Percentiles rank a stretch among this genome's conserved stretches.
Evolutionary conservation across 2,888 invertebrate genomes (phyloP).

Genomic region (Lasioglossum morio): DNA sequence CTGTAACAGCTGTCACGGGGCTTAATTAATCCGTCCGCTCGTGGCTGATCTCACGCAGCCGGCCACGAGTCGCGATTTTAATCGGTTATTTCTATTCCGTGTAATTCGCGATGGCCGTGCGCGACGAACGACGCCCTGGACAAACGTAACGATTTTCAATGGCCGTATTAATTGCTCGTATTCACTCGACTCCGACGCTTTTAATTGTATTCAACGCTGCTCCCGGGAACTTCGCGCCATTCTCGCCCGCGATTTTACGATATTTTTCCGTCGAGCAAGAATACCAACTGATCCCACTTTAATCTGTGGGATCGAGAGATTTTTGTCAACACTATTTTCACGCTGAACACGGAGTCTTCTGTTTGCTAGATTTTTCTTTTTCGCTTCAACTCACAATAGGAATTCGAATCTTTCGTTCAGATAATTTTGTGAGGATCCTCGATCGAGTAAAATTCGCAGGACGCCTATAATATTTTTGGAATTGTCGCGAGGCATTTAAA

Average conservation of each 20-base stretch:
- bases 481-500: neutral
- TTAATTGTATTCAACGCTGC: neutral
- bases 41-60: constrained; percentile 25
- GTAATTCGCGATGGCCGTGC: neutral
- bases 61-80: constrained; percentile 23
- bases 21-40: constrained; percentile 54
- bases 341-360: neutral
- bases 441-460: too few species aligned
- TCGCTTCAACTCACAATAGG: neutral
- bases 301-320: neutral
- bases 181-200: neutral
- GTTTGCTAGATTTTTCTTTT: neutral
- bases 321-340: neutral
- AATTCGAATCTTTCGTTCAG: neutral
- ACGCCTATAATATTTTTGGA: neutral
- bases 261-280: neutral
- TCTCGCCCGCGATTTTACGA: neutral
- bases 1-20: constrained; percentile 44
- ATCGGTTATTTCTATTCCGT: constrained; percentile 21
- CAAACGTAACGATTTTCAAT: constrained; percentile 15
- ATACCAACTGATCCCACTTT: neutral
- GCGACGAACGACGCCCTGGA: neutral
- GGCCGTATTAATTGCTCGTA: constrained; percentile 6
- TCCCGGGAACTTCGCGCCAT: neutral
- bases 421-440: too few species aligned